Conservation (phyloP, 2,113 vertebrate genomes). For the Meles meles region DNA sequence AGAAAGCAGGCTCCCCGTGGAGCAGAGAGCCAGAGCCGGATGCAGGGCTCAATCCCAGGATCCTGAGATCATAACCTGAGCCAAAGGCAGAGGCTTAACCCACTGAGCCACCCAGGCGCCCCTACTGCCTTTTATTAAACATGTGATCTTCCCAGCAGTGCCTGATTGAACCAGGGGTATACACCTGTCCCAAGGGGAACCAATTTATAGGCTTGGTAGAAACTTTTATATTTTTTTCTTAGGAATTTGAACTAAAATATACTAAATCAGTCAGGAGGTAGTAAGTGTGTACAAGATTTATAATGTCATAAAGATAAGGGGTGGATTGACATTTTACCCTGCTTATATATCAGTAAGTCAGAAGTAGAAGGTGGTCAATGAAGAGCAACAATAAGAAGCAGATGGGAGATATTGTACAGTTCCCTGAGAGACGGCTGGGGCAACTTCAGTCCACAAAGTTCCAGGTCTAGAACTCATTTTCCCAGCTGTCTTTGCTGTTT, state of each 20-base stretch:
- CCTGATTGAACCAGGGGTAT: no score
- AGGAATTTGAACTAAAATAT: neutral
- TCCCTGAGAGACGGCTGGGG: neutral
- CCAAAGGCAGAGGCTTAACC: no score
- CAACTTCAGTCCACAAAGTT: neutral
- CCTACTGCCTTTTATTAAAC: neutral
- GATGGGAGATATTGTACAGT: rapidly evolving
- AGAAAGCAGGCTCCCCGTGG: no score
- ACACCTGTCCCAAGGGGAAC: neutral
- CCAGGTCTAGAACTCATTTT: neutral
- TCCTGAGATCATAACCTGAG: no score
- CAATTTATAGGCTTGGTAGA: neutral
- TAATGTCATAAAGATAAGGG: neutral
- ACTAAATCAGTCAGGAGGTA: neutral
- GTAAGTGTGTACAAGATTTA: neutral
- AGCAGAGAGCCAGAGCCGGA: no score
- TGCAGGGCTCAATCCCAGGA: no score
- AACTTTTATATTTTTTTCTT: neutral
- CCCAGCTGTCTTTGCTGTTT: neutral
- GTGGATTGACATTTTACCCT: neutral
- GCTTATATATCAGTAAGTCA: neutral
- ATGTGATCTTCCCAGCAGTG: no score
- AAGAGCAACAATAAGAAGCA: neutral
- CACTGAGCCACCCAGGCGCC: no score
- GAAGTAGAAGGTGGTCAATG: neutral